Base-by-base conservation (phyloP, 2,888 invertebrate genomes). In the Pteria penguin region DNA sequence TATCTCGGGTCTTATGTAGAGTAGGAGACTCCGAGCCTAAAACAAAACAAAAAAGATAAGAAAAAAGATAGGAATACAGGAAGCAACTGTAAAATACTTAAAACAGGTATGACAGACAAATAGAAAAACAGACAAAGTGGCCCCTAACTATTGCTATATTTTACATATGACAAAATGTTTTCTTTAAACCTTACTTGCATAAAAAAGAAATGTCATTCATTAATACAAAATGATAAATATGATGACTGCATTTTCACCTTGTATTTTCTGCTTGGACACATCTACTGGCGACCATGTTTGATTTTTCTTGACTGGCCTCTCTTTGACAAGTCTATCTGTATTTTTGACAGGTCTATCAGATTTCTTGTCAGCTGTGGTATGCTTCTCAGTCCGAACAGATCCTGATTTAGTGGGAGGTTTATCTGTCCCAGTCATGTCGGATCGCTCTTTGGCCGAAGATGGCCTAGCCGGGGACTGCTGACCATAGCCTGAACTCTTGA, bases 401-500 rank as follows among this genome's bases (percentile, higher is more conserved):
- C 60, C 45, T 11, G 60, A 33, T 52, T 68, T 69, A 36, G 52
- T 29, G 55, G 61, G 22, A 57, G 36, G 29, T 32, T 31, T 18
- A 33, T 58, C 54, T 57, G 55, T 26, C n/a, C n/a, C n/a, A 24
- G 57, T 68, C 57, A 24, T 57, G 14, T 68, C 68, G 0, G 54
- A n/a, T 32, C 65, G 63, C 18, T 75, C 75, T 29, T 29, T 54
- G n/a, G 69, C 52, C 65, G 62, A 68, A n/a, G 57, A 63, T 1
- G 66, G 72, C 36, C 72, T 63, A 18, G 58, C 80, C 0, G 84
- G 82, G 8, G 77, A 76, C 31, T 74, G 52, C 33, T 82, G 78
- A 18, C 88, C 88, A 80, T 89, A 89, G 0, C 89, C 89, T 27
- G 89, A 89, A 75, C 88, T 86, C 68, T 87, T 87, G 0, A 89